Conservation (phyloP, 2,797 vertebrate genomes). For the Lepidocolaptes lacrymiger region DNA sequence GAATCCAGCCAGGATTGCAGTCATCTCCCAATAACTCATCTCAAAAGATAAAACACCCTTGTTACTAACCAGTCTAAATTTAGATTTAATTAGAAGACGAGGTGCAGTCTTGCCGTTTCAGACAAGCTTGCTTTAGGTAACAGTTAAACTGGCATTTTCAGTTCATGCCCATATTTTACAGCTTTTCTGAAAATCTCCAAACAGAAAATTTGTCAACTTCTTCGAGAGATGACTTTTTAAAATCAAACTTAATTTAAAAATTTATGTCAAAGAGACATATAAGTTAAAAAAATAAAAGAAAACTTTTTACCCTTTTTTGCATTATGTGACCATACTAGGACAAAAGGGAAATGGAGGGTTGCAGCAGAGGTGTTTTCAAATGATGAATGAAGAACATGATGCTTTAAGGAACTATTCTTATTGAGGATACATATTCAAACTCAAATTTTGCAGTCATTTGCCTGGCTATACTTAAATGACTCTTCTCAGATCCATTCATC, state of each 20-base stretch:
- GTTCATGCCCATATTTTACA: not conserved
- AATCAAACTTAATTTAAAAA: not conserved
- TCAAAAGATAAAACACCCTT: conserved; percentile 36
- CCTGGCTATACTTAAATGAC: not conserved
- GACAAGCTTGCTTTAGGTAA: conserved; percentile 3
- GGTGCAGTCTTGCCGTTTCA: conserved; percentile 8
- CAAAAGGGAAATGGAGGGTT: not conserved
- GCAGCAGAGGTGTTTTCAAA: not conserved
- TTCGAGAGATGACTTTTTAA: not conserved
- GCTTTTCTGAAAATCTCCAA: not conserved
- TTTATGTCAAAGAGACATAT: not conserved
- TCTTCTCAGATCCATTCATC: not conserved
- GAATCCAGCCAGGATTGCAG: conserved; percentile 46
- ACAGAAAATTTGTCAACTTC: not conserved
- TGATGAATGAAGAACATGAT: not conserved
- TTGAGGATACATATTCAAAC: not conserved
- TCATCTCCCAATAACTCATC: conserved; percentile 32
- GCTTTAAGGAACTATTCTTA: not conserved
- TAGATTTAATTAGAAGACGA: conserved; percentile 38
- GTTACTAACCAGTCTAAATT: conserved; percentile 30
- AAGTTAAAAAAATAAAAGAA: not conserved
- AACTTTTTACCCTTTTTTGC: not conserved
- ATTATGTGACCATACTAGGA: not conserved
- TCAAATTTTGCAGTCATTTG: not conserved
- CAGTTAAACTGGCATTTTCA: conserved; percentile 36